Evolutionary conservation across 2,888 invertebrate genomes (phyloP).

Genomic region (Chorisops tibialis): DNA sequence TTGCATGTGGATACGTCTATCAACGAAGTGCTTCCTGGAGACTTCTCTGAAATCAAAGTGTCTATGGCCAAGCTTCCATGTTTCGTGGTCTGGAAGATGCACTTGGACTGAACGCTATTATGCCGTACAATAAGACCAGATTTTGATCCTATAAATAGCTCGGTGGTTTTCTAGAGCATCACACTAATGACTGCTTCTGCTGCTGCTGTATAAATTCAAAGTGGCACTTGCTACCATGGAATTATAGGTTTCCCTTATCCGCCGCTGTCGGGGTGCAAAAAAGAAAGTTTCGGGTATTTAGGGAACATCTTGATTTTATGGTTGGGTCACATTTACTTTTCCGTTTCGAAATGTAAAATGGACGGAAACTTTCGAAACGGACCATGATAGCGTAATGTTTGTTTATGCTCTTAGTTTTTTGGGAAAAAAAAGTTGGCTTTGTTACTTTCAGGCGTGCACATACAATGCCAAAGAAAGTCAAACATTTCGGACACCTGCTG

Average conservation of each 20-base stretch:
- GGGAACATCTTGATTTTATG: conserved; percentile 16
- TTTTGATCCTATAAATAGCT: no score
- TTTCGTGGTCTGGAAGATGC: neutral
- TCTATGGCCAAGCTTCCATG: conserved; percentile 1
- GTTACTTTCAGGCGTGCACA: no score
- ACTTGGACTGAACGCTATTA: neutral
- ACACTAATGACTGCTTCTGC: no score
- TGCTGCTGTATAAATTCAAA: neutral
- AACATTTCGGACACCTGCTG: no score
- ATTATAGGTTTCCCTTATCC: neutral
- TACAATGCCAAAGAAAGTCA: no score
- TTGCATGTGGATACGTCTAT: no score
- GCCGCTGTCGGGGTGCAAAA: neutral
- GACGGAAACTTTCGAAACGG: conserved; percentile 23
- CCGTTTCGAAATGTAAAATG: neutral
- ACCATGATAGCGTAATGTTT: no score
- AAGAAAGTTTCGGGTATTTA: neutral
- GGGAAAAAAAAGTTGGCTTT: no score
- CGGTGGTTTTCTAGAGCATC: no score
- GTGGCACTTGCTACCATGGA: neutral
- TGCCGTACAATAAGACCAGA: no score
- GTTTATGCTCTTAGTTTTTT: no score
- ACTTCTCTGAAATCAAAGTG: neutral
- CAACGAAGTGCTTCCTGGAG: conserved; percentile 12
- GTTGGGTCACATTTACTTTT: neutral